Percentiles rank a stretch among this genome's conserved stretches.
phyloP scores from a whole-genome alignment of 2,888 invertebrate species.

The Drosophila bunnanda region DNA sequence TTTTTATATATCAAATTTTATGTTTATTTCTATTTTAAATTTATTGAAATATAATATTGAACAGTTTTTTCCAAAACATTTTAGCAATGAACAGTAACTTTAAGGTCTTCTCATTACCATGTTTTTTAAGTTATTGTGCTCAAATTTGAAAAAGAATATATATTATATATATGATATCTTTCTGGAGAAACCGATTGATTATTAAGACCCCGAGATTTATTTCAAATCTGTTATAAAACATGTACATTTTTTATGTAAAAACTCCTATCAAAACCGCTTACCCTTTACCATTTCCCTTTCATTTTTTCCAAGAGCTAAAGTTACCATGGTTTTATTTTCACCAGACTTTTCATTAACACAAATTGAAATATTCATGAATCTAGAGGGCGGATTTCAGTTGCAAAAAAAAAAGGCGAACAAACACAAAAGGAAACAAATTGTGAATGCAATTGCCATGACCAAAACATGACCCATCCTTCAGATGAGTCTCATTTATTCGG shows the following conservation, averaged over 20 bases:
- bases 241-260: not conserved
- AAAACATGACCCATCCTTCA: slow-evolving; percentile 22
- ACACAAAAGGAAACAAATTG: slow-evolving; percentile 30
- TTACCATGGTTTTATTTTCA: slow-evolving; percentile 13
- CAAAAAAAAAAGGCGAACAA: not conserved
- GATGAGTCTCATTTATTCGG: not conserved
- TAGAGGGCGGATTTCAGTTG: slow-evolving; percentile 7
- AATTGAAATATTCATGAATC: slow-evolving; percentile 48
- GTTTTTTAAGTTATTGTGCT: no score
- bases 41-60: no score
- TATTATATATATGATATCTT: no score
- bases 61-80: no score
- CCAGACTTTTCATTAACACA: slow-evolving; percentile 47
- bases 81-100: no score
- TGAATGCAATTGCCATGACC: slow-evolving; percentile 48
- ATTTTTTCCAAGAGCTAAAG: not conserved
- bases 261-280: not conserved
- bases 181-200: no score
- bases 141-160: no score
- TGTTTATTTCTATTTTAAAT: no score
- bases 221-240: not conserved
- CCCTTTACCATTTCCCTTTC: not conserved
- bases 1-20: no score
- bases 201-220: not conserved
- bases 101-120: no score